A percentile compares a stretch with the other conserved stretches of the same genome.
These are phyloP conservation scores for Junonia oenone DNA, from an alignment of 2,888 invertebrate genomes.

Conservation along the genomic window DNA sequence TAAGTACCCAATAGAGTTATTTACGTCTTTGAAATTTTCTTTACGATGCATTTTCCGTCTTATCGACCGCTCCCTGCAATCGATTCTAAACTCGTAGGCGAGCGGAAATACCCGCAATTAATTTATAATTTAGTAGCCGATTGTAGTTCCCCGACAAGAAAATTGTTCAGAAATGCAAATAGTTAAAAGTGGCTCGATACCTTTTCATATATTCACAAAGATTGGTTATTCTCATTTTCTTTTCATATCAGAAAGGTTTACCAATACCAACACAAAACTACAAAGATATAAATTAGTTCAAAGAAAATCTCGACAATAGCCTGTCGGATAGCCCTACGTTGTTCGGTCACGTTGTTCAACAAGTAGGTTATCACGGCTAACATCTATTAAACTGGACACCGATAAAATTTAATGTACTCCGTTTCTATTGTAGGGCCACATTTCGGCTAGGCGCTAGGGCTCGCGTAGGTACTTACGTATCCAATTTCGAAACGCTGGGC, in stretches of 20 bases:
- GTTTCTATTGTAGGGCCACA: background rate
- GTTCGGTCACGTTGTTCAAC: background rate
- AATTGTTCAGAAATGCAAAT: background rate
- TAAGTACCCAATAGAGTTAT: no score
- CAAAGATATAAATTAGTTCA: background rate
- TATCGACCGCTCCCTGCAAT: conserved; percentile 11
- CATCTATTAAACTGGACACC: background rate
- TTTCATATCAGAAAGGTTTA: no score
- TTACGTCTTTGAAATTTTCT: no score
- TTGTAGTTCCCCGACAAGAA: background rate
- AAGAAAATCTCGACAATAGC: background rate
- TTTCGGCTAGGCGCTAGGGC: conserved; percentile 22
- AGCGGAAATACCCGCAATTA: conserved; percentile 2
- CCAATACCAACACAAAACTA: no score
- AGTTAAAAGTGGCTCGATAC: background rate
- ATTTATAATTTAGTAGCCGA: conserved; percentile 10
- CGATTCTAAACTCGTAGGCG: background rate
- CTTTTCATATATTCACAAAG: background rate
- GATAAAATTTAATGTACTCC: background rate
- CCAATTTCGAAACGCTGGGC: conserved; percentile 63
- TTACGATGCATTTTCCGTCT: background rate
- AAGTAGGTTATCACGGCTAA: background rate
- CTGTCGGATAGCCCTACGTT: background rate
- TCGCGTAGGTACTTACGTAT: conserved; percentile 37
- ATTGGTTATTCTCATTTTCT: background rate